A percentile compares a stretch with the other conserved stretches of the same genome.
phyloP scores from a whole-genome alignment of 2,113 vertebrate genomes.

The Melanotaenia duboulayi region DNA sequence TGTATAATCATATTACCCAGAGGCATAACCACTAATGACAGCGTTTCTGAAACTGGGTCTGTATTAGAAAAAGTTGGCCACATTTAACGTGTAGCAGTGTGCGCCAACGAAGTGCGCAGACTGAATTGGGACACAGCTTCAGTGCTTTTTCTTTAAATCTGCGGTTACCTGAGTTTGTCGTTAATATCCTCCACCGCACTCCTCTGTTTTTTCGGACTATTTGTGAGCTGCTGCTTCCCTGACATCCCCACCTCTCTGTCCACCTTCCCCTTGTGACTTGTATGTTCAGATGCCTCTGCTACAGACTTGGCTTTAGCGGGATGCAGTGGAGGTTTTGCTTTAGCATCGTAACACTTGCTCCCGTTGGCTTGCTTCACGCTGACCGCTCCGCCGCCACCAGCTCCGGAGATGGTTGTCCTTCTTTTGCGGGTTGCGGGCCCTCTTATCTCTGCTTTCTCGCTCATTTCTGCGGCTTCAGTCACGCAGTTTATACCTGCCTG shows the following conservation, averaged over 20 bases:
- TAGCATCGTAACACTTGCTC: slow-evolving; percentile 50
- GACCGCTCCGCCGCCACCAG: slow-evolving; percentile 18
- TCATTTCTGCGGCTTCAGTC: slow-evolving; percentile 67
- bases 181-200: slow-evolving; percentile 60
- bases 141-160: too few relatives aligned
- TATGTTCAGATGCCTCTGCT: slow-evolving; percentile 22
- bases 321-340: slow-evolving; percentile 26
- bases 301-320: slow-evolving; percentile 36
- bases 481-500: slow-evolving; percentile 29
- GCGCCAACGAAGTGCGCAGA: too few relatives aligned
- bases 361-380: slow-evolving; percentile 68
- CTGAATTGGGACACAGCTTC: too few relatives aligned
- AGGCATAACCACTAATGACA: neutral
- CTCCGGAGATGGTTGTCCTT: slow-evolving; percentile 74
- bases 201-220: slow-evolving; percentile 55
- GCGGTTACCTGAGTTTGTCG: slow-evolving; percentile 76
- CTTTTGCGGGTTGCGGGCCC: slow-evolving; percentile 71
- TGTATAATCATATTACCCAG: neutral
- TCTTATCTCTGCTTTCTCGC: slow-evolving; percentile 71
- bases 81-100: neutral
- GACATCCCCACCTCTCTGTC: slow-evolving; percentile 28
- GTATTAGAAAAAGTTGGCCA: neutral
- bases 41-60: neutral
- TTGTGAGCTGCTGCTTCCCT: neutral
- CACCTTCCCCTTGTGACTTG: slow-evolving; percentile 35